phyloP scores from a whole-genome alignment of 2,888 invertebrate genomes.

The Morpho deidamia region DNA sequence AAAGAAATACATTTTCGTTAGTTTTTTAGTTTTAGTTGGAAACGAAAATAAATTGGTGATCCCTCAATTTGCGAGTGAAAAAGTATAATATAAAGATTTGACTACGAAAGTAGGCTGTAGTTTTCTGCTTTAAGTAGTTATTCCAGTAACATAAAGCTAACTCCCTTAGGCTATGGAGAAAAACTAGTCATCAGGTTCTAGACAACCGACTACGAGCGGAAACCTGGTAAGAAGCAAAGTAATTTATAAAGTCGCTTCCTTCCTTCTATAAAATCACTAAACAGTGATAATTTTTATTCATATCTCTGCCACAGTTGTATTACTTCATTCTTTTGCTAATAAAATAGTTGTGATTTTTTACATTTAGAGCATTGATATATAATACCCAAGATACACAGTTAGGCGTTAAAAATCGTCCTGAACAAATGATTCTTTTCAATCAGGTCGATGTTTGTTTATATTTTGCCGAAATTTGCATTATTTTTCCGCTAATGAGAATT shows the following conservation, averaged over 20 bases:
- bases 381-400: neutral
- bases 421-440: too few relatives aligned
- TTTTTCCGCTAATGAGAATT: too few relatives aligned
- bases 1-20: too few relatives aligned
- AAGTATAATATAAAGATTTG: too few relatives aligned
- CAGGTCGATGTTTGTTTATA: too few relatives aligned
- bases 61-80: too few relatives aligned
- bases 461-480: too few relatives aligned
- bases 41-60: too few relatives aligned
- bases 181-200: constrained; percentile 10
- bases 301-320: neutral
- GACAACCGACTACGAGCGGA: constrained; percentile 11
- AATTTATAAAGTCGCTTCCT: constrained; percentile 5
- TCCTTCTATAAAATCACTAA: constrained; percentile 2
- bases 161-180: constrained; percentile 6
- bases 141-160: constrained; percentile 11
- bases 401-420: too few relatives aligned
- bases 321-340: neutral
- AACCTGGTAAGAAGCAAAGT: constrained; percentile 5
- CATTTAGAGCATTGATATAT: neutral
- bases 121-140: neutral
- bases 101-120: too few relatives aligned
- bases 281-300: neutral
- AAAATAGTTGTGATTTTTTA: neutral
- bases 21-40: too few relatives aligned